Evolutionary conservation across 2,888 invertebrate genomes (phyloP), one percentile per base, ranked within the genome.

Genomic region (Eutolmus rufibarbis): DNA sequence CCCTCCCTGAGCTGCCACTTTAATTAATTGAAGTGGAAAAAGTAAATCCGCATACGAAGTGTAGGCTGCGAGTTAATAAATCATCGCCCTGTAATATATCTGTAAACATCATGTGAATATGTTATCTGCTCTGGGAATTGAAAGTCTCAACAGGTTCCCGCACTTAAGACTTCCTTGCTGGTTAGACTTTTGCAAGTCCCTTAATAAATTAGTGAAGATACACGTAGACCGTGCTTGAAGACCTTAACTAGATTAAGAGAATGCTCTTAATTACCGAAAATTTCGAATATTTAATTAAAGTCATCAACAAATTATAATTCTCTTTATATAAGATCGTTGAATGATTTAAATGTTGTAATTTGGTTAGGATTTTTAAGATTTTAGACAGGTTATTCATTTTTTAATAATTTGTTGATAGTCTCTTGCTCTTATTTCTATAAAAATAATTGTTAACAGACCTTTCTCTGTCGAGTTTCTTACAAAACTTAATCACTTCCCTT

Each of bases 81-180:
- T 85, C 85, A 85, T 85, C 85, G 85, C 40, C 82, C 82, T 37
- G 82, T 37, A 82, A 57, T 85, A 85, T 85, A 74, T 74, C 88
- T 88, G 88, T 87, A 88, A 87, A 88, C 88, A 88, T 86, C 87
- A 88, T 88, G 86, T 88, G 87, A 88, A 88, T 88, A 88, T 87
- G 87, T 88, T 88, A 88, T 88, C 86, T 87, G 88, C 81, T 88
- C 76, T 74, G 88, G 88, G 88, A 88, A 88, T 88, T 88, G 84
- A 84, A 87, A 88, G 82, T 88, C 88, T 88, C 88, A 88, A 88
- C 88, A 88, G 88, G 88, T 88, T 88, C 88, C 82, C 87, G 88
- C 88, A 88, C 88, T 88, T 88, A 88, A 77, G 78, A 85, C 40
- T 87, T 87, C 57, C 82, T 82, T 66, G 34, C 14, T 57, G 37